A percentile compares a stretch with the other conserved stretches of the same genome.
These are phyloP conservation scores for Zaprionus inermis DNA, from an alignment of 1,140 invertebrate genomes.

Conservation along the genomic window DNA sequence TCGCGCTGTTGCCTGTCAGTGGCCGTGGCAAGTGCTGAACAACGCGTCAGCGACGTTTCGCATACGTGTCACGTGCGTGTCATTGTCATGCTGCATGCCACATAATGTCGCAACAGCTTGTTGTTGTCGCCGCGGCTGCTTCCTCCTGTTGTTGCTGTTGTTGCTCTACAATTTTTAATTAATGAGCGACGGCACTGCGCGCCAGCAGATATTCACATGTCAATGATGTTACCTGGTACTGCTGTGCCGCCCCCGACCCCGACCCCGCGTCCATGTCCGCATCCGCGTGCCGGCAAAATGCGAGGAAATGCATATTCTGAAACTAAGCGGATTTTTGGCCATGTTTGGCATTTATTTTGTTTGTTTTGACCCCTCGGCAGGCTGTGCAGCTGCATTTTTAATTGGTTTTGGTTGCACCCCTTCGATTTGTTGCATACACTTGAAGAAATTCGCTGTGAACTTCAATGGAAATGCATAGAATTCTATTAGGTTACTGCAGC, in stretches of 20 bases:
- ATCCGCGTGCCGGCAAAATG: not conserved
- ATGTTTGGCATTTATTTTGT: conserved; percentile 62
- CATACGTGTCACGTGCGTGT: conserved; percentile 62
- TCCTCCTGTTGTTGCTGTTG: conserved; percentile 36
- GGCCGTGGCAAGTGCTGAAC: conserved; percentile 45
- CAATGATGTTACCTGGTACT: conserved; percentile 25
- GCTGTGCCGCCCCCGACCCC: too few relatives aligned
- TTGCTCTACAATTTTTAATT: conserved; percentile 69
- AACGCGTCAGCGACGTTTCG: conserved; percentile 63
- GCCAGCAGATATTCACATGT: conserved; percentile 45
- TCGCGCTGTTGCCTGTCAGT: conserved; percentile 51
- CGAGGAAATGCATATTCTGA: conserved; percentile 31
- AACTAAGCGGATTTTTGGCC: conserved; percentile 53
- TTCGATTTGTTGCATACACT: conserved; percentile 26
- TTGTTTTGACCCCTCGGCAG: conserved; percentile 29
- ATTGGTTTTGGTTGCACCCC: conserved; percentile 53
- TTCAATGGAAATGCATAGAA: not conserved
- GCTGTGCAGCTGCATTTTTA: conserved; percentile 66
- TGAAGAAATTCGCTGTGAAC: not conserved
- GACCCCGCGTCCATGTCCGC: not conserved
- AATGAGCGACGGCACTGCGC: conserved; percentile 65
- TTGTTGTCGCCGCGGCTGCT: conserved; percentile 22
- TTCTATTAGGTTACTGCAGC: too few relatives aligned
- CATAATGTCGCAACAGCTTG: conserved; percentile 54
- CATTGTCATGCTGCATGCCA: conserved; percentile 51